Conservation (phyloP, 2,797 vertebrate species). For the Arrhamphus sclerolepis region DNA sequence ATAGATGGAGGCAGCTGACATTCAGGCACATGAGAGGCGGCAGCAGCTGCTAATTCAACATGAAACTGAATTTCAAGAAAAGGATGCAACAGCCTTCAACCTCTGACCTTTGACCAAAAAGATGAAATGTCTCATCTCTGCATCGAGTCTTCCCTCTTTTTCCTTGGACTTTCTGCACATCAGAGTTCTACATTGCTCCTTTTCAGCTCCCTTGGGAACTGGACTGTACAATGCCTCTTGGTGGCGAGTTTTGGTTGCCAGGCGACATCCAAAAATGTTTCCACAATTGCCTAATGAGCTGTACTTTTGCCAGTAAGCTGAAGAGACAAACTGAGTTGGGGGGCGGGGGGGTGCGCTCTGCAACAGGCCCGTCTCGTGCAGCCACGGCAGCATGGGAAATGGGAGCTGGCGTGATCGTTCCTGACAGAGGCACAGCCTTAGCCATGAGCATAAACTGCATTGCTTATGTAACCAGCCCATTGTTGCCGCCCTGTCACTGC, state of each 20-base stretch:
- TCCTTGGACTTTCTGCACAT: too few relatives aligned
- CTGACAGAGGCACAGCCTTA: constrained; percentile 66
- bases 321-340: constrained; percentile 2
- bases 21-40: neutral
- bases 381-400: constrained; percentile 41
- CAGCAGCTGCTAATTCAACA: neutral
- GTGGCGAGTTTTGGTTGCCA: constrained; percentile 33
- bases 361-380: constrained; percentile 33
- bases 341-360: neutral
- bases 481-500: constrained; percentile 52
- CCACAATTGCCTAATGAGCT: constrained; percentile 33
- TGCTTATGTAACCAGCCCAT: constrained; percentile 62
- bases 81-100: constrained; percentile 9
- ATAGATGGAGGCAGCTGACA: neutral
- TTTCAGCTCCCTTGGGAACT: constrained; percentile 16
- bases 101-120: constrained; percentile 28
- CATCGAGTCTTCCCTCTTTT: too few relatives aligned
- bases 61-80: too few relatives aligned
- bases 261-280: constrained; percentile 1
- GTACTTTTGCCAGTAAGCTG: constrained; percentile 21
- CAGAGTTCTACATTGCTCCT: neutral
- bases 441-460: constrained; percentile 62
- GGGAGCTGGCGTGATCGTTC: constrained; percentile 49
- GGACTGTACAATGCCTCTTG: constrained; percentile 19
- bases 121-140: neutral